Evolutionary conservation across 2,888 invertebrate genomes (phyloP).

Genomic region (Gymnocheta viridis): DNA sequence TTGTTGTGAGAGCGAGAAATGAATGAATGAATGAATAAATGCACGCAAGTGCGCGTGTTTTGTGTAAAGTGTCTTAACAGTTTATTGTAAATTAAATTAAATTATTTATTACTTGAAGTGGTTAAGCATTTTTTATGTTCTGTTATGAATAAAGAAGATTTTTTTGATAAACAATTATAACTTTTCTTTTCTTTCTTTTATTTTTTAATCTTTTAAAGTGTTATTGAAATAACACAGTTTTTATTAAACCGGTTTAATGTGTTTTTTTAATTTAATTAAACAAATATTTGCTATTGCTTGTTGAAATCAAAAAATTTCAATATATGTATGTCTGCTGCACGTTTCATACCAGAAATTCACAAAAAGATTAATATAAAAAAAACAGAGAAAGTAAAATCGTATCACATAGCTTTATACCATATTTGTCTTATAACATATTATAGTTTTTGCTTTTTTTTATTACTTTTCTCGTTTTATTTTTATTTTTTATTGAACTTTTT

Average conservation of each 20-base stretch:
- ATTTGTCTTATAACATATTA: conserved; percentile 48
- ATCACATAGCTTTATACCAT: conserved; percentile 48
- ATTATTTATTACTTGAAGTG: conserved; percentile 16
- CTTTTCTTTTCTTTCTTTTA: not conserved
- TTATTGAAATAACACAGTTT: conserved; percentile 16
- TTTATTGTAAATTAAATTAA: conserved; percentile 34
- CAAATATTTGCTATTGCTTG: conserved; percentile 34
- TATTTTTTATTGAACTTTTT: conserved; percentile 44
- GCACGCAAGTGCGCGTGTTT: conserved; percentile 40
- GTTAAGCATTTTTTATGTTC: not conserved
- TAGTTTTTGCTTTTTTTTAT: conserved; percentile 41
- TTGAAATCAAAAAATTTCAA: conserved; percentile 1
- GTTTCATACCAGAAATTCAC: conserved; percentile 24
- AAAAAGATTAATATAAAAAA: conserved; percentile 5
- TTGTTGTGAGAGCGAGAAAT: not conserved
- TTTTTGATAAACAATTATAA: not conserved
- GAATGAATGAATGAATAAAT: conserved; percentile 9
- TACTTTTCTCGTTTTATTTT: conserved; percentile 24
- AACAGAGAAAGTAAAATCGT: conserved; percentile 66
- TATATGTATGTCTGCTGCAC: conserved; percentile 11
- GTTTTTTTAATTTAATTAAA: conserved; percentile 24
- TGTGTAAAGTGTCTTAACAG: conserved; percentile 10
- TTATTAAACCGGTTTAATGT: conserved; percentile 15
- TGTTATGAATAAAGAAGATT: not conserved
- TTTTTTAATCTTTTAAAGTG: not conserved